Evolutionary conservation across 2,888 invertebrate genomes (phyloP), one percentile per base, ranked within the genome.

Genomic region (Alitta virens): DNA sequence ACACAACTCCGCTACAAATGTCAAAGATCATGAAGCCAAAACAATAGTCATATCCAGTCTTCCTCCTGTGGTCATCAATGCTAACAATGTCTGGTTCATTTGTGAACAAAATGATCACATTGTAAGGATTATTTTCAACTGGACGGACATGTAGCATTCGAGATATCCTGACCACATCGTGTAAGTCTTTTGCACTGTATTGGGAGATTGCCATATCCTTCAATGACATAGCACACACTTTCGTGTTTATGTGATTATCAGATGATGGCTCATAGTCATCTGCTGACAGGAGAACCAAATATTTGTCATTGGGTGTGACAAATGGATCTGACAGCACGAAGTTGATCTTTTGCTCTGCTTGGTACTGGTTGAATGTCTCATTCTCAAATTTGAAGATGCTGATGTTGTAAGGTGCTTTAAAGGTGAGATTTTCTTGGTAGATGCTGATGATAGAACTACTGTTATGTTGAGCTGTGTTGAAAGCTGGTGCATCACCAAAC

Each of bases 271-370:
- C 66, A 66, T 72, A 75, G 56, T 72, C 73, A 18, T 73, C 72
- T 1, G 78, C 78, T 1, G 76, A 75, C n/a, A 78, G 70, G 12
- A 75, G 68, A 0, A 80, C 76, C 25, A 81, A 68, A 61, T 72
- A 77, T 38, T 74, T 69, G 60, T 79, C 79, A 43, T 75, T 72
- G 21, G 66, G 64, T 0, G 80, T 79, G 27, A 79, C 63, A 60
- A 78, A 77, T 7, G 79, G 79, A 40, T 70, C 68, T 1, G 68
- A 65, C 16, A 76, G 67, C 24, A 79, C 66, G 59, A 67, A 73
- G 27, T 71, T 70, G 24, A 78, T 52, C 7, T 71, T 68, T 16
- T 71, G 59, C 1, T 73, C 71, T 56, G 72, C 72, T 0, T 65
- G 64, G 27, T 69, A 69, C 49, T 76, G 76, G 16, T 62, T 63